Base-by-base conservation (phyloP, 2,113 vertebrate genomes). In the Laterallus jamaicensis region DNA sequence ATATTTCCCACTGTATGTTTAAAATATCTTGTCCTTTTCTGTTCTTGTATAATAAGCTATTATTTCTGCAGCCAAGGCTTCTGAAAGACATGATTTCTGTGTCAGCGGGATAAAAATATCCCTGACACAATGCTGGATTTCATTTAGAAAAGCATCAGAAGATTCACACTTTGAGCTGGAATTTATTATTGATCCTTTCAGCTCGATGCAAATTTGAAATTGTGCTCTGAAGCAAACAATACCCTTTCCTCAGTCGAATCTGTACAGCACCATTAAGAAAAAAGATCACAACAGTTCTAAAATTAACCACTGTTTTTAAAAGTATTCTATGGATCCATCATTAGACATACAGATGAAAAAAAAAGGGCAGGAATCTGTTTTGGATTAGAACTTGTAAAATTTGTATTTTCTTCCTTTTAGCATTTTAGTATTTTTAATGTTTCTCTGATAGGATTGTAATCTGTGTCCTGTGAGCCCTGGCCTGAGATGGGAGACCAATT, bases 41-140 rank as follows among this genome's bases (percentile, higher is more conserved):
- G 28, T 71, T 90, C 49, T 74, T 75, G 39, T 60, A 42, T 81
- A 91, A 92, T 67, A 90, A 92, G 37, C 2, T 69, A 90, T 88
- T 86, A 91, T 87, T 93, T 86, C 79, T 86, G 39, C 62, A 95
- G 49, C 16, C 12, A 2, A 94, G 37, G 11, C 31, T 95, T 84
- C 87, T 86, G 40, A 56, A 91, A 94, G 93, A 75, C 52, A 93
- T 70, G 17, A 86, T 86, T 91, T 95, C 71, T 94, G 68, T 95
- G 90, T 90, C 82, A 95, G 18, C 92, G 31, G 35, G 64, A 79
- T 90, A 96, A 96, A 96, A 96, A 92, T 90, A 96, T 60, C 77
- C 25, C 14, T 87, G 71, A 89, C 68, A 96, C 47, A 92, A 56
- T 1, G 1, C 15, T 29, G 26, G 58, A 81, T 90, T 78, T 95